Percentiles rank a stretch among this genome's conserved stretches.
phyloP scores from a whole-genome alignment of 2,113 vertebrate genomes.

The Macquaria australasica region DNA sequence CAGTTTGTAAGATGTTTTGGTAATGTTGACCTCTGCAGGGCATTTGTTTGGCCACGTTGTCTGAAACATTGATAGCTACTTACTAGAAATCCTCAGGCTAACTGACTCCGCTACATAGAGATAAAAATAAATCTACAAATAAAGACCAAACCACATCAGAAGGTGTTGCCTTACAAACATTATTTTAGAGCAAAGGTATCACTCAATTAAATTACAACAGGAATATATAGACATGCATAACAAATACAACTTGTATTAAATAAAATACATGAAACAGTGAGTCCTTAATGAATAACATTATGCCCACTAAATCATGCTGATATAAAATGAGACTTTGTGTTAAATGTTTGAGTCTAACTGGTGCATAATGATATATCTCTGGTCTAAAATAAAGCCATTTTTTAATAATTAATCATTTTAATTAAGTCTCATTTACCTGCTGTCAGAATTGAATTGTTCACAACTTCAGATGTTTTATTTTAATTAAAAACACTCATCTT shows the following conservation, averaged over 20 bases:
- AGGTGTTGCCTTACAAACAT: not conserved
- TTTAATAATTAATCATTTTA: not conserved
- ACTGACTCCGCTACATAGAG: not conserved
- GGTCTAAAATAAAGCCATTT: slow-evolving; percentile 27
- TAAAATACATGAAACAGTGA: not conserved
- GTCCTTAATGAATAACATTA: not conserved
- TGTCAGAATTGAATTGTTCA: not conserved
- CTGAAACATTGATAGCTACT: not conserved
- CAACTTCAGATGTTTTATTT: not conserved
- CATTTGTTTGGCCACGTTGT: slow-evolving; percentile 24
- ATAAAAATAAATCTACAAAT: not conserved
- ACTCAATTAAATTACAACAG: not conserved
- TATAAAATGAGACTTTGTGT: not conserved
- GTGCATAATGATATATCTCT: not conserved
- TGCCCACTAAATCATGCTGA: not conserved
- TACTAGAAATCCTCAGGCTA: not conserved
- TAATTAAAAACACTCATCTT: not conserved
- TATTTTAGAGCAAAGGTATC: not conserved
- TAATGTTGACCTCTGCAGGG: slow-evolving; percentile 30
- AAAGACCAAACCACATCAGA: not conserved
- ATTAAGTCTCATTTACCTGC: not conserved
- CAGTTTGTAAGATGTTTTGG: slow-evolving; percentile 67
- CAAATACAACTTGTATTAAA: slow-evolving; percentile 2
- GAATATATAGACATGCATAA: not conserved
- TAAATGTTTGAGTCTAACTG: not conserved